These are phyloP conservation scores for Artibeus lituratus DNA, from an alignment of 2,797 vertebrate genomes.

Conservation along the genomic window DNA sequence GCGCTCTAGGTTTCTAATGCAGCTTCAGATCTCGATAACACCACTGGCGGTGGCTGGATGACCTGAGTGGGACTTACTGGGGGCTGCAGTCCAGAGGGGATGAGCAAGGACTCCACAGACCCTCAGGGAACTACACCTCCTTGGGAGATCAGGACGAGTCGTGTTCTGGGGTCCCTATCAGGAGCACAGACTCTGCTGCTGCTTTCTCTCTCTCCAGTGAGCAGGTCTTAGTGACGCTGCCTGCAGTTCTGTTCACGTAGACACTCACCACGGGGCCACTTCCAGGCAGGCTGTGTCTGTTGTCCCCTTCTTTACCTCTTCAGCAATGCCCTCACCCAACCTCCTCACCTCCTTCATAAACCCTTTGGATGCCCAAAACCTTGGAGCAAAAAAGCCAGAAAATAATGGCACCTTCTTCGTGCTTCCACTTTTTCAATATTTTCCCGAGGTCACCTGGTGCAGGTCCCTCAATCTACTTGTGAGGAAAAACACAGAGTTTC, in stretches of 20 bases:
- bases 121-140: background rate
- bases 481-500: background rate
- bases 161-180: background rate
- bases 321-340: background rate
- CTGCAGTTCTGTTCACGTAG: too few species aligned
- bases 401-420: background rate
- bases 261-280: background rate
- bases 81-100: background rate
- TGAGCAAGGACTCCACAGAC: too few species aligned
- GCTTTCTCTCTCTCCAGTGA: rapidly evolving
- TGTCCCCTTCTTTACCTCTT: background rate
- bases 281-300: background rate
- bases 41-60: too few species aligned
- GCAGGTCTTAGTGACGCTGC: background rate
- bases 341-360: background rate
- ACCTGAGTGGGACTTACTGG: too few species aligned
- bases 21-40: background rate
- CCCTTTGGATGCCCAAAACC: background rate
- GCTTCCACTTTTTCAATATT: background rate
- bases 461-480: background rate
- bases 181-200: background rate
- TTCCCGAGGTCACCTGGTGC: rapidly evolving
- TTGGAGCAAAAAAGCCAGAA: background rate
- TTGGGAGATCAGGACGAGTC: background rate
- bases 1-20: background rate